Base-by-base conservation (phyloP, 2,797 vertebrate species). In the Sebastolobus alascanus region DNA sequence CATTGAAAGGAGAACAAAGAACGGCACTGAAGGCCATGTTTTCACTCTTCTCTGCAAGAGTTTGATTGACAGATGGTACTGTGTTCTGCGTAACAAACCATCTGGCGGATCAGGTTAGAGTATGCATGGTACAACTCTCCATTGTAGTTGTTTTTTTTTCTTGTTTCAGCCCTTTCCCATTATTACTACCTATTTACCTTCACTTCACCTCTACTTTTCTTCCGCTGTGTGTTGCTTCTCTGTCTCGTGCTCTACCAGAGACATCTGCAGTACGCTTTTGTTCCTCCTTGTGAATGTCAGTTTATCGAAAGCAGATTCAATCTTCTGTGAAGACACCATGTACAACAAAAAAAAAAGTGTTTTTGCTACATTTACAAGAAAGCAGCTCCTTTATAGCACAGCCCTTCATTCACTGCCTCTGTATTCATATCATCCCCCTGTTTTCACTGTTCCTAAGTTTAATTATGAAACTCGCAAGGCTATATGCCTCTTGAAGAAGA, bases 401-500 rank as follows among this genome's bases (percentile, higher is more conserved):
- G 4, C 10, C 11, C 27, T 64, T 56, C 1, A 68, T 33, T 75
- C 20, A 22, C 27, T 52, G 20, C 73, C 35, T 68, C 4, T 18
- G 7, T 2, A 80, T 58, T 77, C 29, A n/a, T 29, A 66, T 75
- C 50, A 52, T 65, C 33, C 54, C n/a, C 25, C 38, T 37, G 22
- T 70, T 64, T 79, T 85, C 56, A 58, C 52, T 77, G 3, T 63
- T 40, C 40, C 37, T 20, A 22, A 60, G 58, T 83, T 74, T 63
- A 80, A 85, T 85, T 87, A 70, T 25, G 52, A 61, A 74, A 74
- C 14, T 66, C 8, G n/a, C 35, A 69, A 73, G 27, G 16, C 63
- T 75, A 75, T 68, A 83, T 69, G 52, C 61, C 70, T 80, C 74
- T 61, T 38, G 20, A 79, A 73, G 33, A 80, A 38, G 40, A 79